Evolutionary conservation across 2,888 invertebrate species (phyloP).

Genomic region (Acanthococcus lagerstroemiae): DNA sequence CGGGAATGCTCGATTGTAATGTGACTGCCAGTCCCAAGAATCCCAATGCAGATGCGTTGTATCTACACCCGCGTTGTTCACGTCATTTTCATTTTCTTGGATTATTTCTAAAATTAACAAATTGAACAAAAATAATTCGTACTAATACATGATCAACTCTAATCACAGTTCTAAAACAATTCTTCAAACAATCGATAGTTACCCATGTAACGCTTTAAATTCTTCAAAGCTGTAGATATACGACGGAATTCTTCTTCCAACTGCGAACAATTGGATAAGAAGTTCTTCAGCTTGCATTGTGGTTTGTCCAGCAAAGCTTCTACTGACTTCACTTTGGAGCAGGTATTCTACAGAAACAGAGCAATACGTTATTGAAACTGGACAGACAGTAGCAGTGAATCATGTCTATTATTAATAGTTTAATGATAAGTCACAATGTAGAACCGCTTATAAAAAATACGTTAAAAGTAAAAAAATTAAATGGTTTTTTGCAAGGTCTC

Average conservation of each 20-base stretch:
- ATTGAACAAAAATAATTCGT: no score
- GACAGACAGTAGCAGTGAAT: background rate
- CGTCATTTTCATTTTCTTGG: constrained; percentile 29
- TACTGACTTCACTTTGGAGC: constrained; percentile 59
- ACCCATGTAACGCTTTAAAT: constrained; percentile 77
- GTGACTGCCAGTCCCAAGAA: constrained; percentile 67
- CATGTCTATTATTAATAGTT: no score
- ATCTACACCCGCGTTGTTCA: constrained; percentile 39
- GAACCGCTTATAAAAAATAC: constrained; percentile 10
- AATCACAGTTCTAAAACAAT: background rate
- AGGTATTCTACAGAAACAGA: constrained; percentile 50
- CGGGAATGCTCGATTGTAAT: constrained; percentile 30
- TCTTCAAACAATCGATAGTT: constrained; percentile 34
- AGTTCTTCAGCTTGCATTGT: constrained; percentile 66
- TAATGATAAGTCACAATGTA: constrained; percentile 27
- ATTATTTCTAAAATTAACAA: constrained; percentile 22
- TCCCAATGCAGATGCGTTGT: constrained; percentile 74
- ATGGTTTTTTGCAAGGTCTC: no score
- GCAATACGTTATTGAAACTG: constrained; percentile 30
- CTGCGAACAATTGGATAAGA: constrained; percentile 55
- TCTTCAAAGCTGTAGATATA: constrained; percentile 72
- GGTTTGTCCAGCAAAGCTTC: constrained; percentile 74
- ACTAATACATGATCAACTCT: background rate
- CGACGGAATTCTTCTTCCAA: constrained; percentile 72
- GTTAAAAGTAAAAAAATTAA: no score